phyloP scores from a whole-genome alignment of 1,140 invertebrate species.

The Eriosoma lanigerum region DNA sequence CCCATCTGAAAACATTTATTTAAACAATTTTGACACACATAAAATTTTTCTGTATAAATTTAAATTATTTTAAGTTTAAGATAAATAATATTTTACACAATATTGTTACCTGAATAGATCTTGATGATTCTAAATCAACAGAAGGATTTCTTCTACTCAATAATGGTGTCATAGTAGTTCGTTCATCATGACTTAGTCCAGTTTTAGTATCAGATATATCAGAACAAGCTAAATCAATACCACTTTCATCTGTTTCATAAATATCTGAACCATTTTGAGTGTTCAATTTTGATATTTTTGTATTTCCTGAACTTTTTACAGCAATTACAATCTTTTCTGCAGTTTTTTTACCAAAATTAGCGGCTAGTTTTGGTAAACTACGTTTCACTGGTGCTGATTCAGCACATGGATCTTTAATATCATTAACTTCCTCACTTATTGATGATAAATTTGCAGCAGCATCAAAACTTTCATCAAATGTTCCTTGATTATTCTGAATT shows the following conservation, averaged over 20 bases:
- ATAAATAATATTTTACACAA: not conserved
- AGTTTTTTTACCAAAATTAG: slow-evolving; percentile 57
- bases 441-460: slow-evolving; percentile 56
- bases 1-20: slow-evolving; percentile 48
- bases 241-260: slow-evolving; percentile 53
- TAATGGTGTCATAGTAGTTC: slow-evolving; percentile 36
- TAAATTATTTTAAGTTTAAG: not conserved
- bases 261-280: slow-evolving; percentile 48
- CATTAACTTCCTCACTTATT: slow-evolving; percentile 59
- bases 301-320: slow-evolving; percentile 49
- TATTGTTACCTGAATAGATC: slow-evolving; percentile 54
- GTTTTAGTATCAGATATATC: slow-evolving; percentile 49
- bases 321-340: slow-evolving; percentile 55
- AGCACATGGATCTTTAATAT: slow-evolving; percentile 52
- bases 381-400: slow-evolving; percentile 53
- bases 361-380: slow-evolving; percentile 57
- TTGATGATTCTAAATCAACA: slow-evolving; percentile 53
- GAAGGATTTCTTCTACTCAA: slow-evolving; percentile 48
- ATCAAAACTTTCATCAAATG: slow-evolving; percentile 53
- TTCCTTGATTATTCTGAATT: slow-evolving; percentile 56
- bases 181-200: slow-evolving; percentile 35
- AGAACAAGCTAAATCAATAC: slow-evolving; percentile 50
- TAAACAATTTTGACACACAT: not conserved
- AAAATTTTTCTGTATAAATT: not conserved
- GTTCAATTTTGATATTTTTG: slow-evolving; percentile 15